phyloP scores from a whole-genome alignment of 2,888 invertebrate species.

The Acronicta aceris region DNA sequence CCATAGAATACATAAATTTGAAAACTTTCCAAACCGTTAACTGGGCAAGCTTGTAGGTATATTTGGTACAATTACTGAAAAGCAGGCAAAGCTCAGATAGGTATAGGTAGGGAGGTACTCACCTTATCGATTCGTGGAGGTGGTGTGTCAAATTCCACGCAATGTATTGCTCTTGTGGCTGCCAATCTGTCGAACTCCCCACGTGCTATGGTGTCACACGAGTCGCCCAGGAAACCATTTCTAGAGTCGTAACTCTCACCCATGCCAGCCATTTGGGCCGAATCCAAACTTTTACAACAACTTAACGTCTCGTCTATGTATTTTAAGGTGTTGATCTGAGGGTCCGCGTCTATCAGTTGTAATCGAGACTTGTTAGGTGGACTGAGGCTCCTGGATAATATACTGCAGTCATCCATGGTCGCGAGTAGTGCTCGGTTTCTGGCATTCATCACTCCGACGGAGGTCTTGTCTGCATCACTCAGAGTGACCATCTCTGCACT shows the following conservation, averaged over 20 bases:
- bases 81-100: too few relatives aligned
- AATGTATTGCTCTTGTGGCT: constrained; percentile 65
- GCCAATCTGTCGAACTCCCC: constrained; percentile 80
- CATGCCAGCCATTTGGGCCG: constrained; percentile 84
- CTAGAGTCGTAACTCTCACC: constrained; percentile 86
- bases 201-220: constrained; percentile 83
- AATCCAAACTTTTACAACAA: constrained; percentile 85
- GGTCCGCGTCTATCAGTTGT: constrained; percentile 84
- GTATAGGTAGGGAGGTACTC: neutral
- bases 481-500: constrained; percentile 92
- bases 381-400: constrained; percentile 83
- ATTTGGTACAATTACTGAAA: too few relatives aligned
- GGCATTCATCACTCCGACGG: constrained; percentile 81
- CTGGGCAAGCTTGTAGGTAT: too few relatives aligned
- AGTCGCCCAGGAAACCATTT: constrained; percentile 83
- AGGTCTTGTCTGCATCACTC: constrained; percentile 86
- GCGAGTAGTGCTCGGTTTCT: constrained; percentile 86
- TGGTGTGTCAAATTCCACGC: constrained; percentile 80
- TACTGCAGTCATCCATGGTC: constrained; percentile 88
- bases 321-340: constrained; percentile 89
- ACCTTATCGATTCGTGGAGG: constrained; percentile 80
- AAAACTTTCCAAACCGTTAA: too few relatives aligned
- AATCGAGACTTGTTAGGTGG: constrained; percentile 82
- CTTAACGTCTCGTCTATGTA: constrained; percentile 90
- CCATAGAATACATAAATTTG: too few relatives aligned